These are phyloP conservation scores for Brenthis daphne DNA, from an alignment of 2,888 invertebrate species.

Conservation along the genomic window DNA sequence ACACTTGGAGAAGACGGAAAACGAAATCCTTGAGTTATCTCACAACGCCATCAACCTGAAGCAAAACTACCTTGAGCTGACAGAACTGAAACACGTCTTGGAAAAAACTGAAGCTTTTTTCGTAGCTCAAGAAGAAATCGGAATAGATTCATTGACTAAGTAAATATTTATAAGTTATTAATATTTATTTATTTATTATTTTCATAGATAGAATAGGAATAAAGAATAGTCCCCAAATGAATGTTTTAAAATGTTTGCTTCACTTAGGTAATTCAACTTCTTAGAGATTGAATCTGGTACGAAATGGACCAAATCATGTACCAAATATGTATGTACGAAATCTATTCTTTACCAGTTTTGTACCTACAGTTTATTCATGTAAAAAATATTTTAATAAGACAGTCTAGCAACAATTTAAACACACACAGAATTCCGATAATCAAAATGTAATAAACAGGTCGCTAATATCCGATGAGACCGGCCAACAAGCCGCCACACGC, in stretches of 20 bases:
- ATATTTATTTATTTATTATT: no score
- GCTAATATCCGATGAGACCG: slow-evolving; percentile 72
- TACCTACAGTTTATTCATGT: neutral
- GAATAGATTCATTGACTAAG: slow-evolving; percentile 84
- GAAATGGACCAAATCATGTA: no score
- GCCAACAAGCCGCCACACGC: slow-evolving; percentile 67
- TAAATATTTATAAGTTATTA: slow-evolving; percentile 49
- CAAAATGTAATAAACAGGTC: slow-evolving; percentile 52
- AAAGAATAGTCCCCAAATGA: no score
- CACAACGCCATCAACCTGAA: slow-evolving; percentile 96
- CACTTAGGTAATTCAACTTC: no score
- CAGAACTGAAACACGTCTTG: slow-evolving; percentile 94
- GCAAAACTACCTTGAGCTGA: slow-evolving; percentile 94
- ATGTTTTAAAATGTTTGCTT: no score
- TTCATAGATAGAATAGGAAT: no score
- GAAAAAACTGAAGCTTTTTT: slow-evolving; percentile 96
- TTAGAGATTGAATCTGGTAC: no score
- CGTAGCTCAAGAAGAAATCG: slow-evolving; percentile 89
- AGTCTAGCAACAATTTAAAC: no score
- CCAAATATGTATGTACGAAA: no score
- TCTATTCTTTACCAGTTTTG: no score
- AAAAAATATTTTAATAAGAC: neutral
- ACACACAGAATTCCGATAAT: no score
- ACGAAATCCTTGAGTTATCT: slow-evolving; percentile 95
- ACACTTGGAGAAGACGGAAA: slow-evolving; percentile 97